phyloP scores from a whole-genome alignment of 2,113 vertebrate species.

The Dolichotis patagonum region DNA sequence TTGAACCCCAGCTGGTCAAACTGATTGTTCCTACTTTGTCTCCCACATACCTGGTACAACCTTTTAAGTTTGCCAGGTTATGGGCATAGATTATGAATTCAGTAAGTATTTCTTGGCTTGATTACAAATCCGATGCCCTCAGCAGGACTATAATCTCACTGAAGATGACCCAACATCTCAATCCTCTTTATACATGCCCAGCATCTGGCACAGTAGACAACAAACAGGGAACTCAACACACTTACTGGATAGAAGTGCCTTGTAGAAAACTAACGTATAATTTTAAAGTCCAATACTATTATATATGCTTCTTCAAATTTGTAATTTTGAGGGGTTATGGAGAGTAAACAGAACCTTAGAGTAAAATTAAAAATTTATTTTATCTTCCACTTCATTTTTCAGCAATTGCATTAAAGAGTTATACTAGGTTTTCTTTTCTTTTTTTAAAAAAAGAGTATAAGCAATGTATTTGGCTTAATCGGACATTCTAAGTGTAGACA shows the following conservation, averaged over 20 bases:
- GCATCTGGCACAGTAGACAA: background rate
- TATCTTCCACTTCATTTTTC: conserved; percentile 48
- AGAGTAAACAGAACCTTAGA: conserved; percentile 62
- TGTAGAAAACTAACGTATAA: background rate
- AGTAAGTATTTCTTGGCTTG: background rate
- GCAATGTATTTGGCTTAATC: background rate
- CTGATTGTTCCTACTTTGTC: background rate
- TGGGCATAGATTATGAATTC: background rate
- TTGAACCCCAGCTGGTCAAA: background rate
- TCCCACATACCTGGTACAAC: background rate
- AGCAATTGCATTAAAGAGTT: background rate
- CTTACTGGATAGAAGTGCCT: background rate
- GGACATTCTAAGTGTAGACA: background rate
- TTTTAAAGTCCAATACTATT: conserved; percentile 8
- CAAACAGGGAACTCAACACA: background rate
- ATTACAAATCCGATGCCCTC: conserved; percentile 20
- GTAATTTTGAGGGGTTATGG: background rate
- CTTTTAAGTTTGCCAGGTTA: background rate
- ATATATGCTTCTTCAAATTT: conserved; percentile 5
- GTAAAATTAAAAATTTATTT: conserved; percentile 65
- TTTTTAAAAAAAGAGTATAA: background rate
- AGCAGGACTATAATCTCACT: background rate
- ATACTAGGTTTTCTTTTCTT: background rate
- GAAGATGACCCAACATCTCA: background rate
- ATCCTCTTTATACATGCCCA: background rate